These are phyloP conservation scores for Lepidothrix coronata DNA, from an alignment of 2,113 vertebrate genomes.

Conservation along the genomic window DNA sequence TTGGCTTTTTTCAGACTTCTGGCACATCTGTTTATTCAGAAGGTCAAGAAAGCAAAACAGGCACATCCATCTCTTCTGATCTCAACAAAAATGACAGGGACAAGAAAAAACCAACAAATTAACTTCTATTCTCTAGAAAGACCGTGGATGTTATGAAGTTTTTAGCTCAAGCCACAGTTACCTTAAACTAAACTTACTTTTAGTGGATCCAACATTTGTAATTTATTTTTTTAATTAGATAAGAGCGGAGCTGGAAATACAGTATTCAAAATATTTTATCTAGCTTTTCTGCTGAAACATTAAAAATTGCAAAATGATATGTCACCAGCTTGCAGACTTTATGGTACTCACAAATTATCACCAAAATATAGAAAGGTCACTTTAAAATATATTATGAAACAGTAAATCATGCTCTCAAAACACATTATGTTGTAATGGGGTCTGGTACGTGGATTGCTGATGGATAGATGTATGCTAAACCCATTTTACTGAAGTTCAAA, in stretches of 20 bases:
- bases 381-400: background rate
- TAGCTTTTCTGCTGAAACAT: background rate
- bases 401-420: background rate
- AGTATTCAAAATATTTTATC: background rate
- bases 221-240: slow-evolving; percentile 13
- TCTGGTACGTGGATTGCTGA: background rate
- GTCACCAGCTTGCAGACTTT: background rate
- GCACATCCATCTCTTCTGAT: background rate
- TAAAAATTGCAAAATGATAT: background rate
- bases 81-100: background rate
- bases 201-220: background rate
- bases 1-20: background rate
- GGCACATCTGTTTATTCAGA: background rate
- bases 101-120: background rate
- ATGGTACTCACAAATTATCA: background rate
- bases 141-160: background rate
- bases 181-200: background rate
- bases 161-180: background rate
- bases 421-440: background rate
- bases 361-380: background rate
- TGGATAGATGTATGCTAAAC: background rate
- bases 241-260: background rate
- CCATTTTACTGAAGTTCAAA: background rate
- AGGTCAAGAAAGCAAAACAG: background rate
- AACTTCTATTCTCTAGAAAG: background rate